Conservation (phyloP, 1,140 invertebrate species). For the Berghia stephanieae region DNA sequence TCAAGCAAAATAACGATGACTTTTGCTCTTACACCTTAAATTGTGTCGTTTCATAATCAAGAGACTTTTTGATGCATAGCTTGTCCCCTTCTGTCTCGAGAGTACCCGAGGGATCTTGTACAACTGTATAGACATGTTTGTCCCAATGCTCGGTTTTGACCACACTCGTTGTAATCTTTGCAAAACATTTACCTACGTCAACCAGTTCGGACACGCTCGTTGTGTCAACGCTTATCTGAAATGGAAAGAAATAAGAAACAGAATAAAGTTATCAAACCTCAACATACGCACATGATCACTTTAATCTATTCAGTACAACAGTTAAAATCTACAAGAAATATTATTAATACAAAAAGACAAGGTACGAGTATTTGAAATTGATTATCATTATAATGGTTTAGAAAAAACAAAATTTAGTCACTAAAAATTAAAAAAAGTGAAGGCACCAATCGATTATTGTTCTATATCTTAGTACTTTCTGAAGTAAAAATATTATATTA, state of each 20-base stretch:
- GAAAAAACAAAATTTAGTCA: too few species aligned
- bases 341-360: too few species aligned
- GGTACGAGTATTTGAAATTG: too few species aligned
- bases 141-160: constrained; percentile 42
- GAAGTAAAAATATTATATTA: too few species aligned
- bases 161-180: constrained; percentile 35
- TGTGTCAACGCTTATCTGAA: constrained; percentile 39
- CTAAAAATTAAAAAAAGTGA: too few species aligned
- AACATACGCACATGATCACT: too few species aligned
- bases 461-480: too few species aligned
- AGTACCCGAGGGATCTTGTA: constrained; percentile 36
- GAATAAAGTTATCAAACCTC: too few species aligned
- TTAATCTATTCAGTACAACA: too few species aligned
- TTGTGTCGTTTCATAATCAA: constrained; percentile 38
- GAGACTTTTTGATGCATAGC: constrained; percentile 38
- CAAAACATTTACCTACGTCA: constrained; percentile 37
- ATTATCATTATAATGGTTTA: too few species aligned
- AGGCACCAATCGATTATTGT: too few species aligned
- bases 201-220: constrained; percentile 42
- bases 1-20: neutral
- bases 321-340: too few species aligned
- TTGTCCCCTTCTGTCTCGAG: constrained; percentile 35
- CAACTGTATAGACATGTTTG: constrained; percentile 39
- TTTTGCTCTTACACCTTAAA: constrained; percentile 14
- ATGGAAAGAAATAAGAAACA: neutral